Evolutionary conservation across 2,888 invertebrate genomes (phyloP).

Genomic region (Rhopalosiphum nymphaeae): DNA sequence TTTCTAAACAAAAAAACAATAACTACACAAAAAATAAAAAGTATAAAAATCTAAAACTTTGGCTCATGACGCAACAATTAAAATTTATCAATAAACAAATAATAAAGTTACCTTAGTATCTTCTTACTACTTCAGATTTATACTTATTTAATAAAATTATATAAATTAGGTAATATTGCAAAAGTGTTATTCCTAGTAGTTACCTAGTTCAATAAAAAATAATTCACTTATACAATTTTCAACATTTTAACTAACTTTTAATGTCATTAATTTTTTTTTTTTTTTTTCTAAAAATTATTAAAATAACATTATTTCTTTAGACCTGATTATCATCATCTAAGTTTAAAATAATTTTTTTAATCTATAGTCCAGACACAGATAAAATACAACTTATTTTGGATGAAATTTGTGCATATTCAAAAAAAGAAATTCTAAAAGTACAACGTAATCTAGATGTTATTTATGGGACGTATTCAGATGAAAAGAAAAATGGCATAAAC

Average conservation of each 20-base stretch:
- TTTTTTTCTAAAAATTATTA: neutral
- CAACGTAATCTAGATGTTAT: conserved; percentile 47
- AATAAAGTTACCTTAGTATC: too few species aligned
- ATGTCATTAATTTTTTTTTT: neutral
- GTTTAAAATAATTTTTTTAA: neutral
- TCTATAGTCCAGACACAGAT: conserved; percentile 19
- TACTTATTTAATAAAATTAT: neutral
- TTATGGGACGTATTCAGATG: conserved; percentile 49
- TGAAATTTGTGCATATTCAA: conserved; percentile 32
- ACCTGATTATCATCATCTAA: neutral
- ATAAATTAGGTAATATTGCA: neutral
- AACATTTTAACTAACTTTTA: neutral
- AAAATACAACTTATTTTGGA: conserved; percentile 50
- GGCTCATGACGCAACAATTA: too few species aligned
- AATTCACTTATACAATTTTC: neutral
- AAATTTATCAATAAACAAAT: too few species aligned
- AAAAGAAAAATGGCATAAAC: conserved; percentile 46
- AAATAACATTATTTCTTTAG: neutral
- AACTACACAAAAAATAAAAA: neutral
- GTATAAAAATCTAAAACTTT: neutral
- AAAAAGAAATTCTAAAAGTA: conserved; percentile 47
- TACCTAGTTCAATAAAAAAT: neutral
- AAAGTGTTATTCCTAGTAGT: neutral
- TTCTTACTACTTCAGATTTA: neutral
- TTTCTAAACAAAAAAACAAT: neutral